Evolutionary conservation across 2,797 vertebrate genomes (phyloP), one percentile per base, ranked within the genome.

Genomic region (Bradypus variegatus): DNA sequence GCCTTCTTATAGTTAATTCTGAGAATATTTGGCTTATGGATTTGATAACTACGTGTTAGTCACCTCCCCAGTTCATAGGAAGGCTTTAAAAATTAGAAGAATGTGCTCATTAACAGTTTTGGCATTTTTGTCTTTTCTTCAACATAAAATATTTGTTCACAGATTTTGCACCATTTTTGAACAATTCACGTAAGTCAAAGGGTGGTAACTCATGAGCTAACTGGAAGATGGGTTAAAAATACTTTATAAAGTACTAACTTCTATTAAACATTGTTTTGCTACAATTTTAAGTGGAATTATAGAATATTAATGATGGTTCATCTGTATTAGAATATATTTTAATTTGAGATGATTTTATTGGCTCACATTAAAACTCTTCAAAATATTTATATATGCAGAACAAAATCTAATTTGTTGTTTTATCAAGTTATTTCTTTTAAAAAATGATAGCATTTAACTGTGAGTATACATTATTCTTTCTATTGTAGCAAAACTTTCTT

Each of bases 121-220:
- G 92, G 38, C 75, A 84, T 64, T 96, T 96, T 55, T 38, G 88
- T 95, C 36, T 95, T 97, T 96, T 96, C 87, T 96, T 98, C 97
- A 98, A 97, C 90, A 94, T 97, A 92, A 96, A 97, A 97, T 98
- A 96, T 99, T 98, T 98, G 96, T 98, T 98, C 98, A 96, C 98
- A 99, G 98, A 98, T 98, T 97, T 96, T 97, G 95, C 97, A 89
- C 97, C 98, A 96, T 98, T 98, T 97, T 97, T 98, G 98, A 98
- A 92, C 98, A 97, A 94, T 97, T 96, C 98, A 98, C 97, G 98
- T 99, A 98, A 99, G 99, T 99, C 97, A 92, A 96, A 94, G 96
- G 94, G 93, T 96, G 96, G 95, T 96, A 96, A 95, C 96, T 97
- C 96, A 97, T 97, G 97, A 97, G 95, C 97, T 97, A 97, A 98